Conservation (phyloP, 1,140 invertebrate species). For the Ostrea denselamellosa region DNA sequence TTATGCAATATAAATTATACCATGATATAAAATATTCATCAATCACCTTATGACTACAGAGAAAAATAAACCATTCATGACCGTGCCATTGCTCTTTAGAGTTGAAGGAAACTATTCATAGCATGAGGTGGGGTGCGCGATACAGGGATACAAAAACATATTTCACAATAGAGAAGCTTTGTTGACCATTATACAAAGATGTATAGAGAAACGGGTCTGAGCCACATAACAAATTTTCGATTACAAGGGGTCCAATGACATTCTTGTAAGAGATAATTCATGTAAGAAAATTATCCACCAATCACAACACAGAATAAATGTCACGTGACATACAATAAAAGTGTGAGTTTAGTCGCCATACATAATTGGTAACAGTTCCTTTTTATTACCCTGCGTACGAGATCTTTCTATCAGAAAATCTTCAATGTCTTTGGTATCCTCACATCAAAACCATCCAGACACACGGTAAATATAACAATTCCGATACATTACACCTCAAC, state of each 20-base stretch:
- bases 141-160: background rate
- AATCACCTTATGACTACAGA: constrained; percentile 1
- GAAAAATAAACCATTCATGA: background rate
- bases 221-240: background rate
- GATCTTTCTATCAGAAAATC: background rate
- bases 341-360: background rate
- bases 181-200: background rate
- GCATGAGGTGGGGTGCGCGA: background rate
- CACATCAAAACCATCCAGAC: background rate
- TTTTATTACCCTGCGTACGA: constrained; percentile 5
- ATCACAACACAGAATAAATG: constrained; percentile 38
- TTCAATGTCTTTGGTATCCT: constrained; percentile 24
- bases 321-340: constrained; percentile 30
- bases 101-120: constrained; percentile 18
- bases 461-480: background rate
- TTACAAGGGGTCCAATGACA: background rate
- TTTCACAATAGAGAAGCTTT: background rate
- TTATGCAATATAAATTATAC: constrained; percentile 21
- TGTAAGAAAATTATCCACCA: constrained; percentile 11
- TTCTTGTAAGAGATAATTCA: background rate
- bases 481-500: background rate
- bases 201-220: background rate
- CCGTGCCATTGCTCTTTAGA: background rate
- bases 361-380: background rate
- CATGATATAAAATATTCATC: constrained; percentile 17